Base-by-base conservation (phyloP, 2,888 invertebrate species). In the Abrostola triplasia region DNA sequence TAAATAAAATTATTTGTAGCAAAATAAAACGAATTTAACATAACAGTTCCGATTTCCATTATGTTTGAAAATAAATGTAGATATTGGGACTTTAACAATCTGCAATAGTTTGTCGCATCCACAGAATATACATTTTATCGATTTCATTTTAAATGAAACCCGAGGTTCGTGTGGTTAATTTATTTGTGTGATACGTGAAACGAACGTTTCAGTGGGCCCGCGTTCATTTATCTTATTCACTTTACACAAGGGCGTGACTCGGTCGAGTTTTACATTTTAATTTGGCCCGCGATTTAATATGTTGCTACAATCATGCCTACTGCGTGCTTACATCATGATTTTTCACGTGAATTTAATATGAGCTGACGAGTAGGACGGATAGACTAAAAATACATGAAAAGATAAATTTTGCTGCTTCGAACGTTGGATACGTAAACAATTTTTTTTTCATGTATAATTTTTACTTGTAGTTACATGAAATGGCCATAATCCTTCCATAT, bases 221-320 rank as follows among this genome's bases (percentile, higher is more conserved):
- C 69, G 81, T 82, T 83, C 89, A 89, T 90, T 90, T 87, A 90
- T 90, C 90, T 90, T 89, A 88, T 89, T 90, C 90, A 89, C 88
- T 89, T 87, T 82, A 83, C 84, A 86, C 85, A 82, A 87, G 90
- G 85, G 89, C 88, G 85, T 86, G 88, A 87, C 88, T 87, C 79
- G 79, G 81, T 64, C 73, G 85, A 85, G 84, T 89, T 90, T 88
- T 84, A 88, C 89, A 87, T 89, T 90, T 90, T 90, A 90, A 90
- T 90, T 90, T 86, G 84, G 84, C 71, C 68, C 76, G 84, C 75
- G 84, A 84, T 87, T 88, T 85, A 84, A 85, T 85, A 85, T 83
- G 84, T 84, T 82, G 73, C 75, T 75, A 56, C 57, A 72, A 64
- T 64, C 52, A 72, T 73, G 62, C 68, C 59, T 13, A 66, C 70